These are phyloP conservation scores for Xenentodon cancila DNA, from an alignment of 2,797 vertebrate species.

Conservation along the genomic window DNA sequence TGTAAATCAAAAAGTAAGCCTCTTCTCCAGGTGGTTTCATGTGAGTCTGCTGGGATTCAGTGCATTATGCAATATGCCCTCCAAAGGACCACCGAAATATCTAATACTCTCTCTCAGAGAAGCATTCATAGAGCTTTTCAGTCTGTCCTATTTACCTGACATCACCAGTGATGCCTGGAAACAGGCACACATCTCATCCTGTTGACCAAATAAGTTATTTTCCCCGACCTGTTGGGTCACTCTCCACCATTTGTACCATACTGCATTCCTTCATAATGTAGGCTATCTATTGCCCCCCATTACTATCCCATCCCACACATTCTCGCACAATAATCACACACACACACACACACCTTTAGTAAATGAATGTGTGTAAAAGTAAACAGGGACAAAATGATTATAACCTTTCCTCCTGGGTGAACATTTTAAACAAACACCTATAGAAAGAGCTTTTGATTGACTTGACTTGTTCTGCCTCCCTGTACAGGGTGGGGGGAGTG, in stretches of 20 bases:
- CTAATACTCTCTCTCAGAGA: no score
- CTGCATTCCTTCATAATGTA: slow-evolving; percentile 42
- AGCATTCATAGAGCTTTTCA: no score
- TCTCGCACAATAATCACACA: neutral
- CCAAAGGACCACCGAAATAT: no score
- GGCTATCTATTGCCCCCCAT: slow-evolving; percentile 38
- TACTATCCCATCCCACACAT: neutral
- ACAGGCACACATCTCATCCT: neutral
- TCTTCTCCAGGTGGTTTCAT: no score
- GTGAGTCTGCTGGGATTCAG: no score
- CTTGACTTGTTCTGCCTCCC: slow-evolving; percentile 45
- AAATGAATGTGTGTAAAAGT: slow-evolving; percentile 5
- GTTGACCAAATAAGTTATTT: slow-evolving; percentile 7
- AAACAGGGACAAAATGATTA: slow-evolving; percentile 54
- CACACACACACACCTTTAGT: neutral
- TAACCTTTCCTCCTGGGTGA: slow-evolving; percentile 61
- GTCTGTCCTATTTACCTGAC: no score
- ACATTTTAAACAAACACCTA: slow-evolving; percentile 81
- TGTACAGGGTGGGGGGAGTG: slow-evolving; percentile 74
- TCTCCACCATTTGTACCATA: slow-evolving; percentile 6
- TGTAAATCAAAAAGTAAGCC: no score
- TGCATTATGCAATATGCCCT: no score
- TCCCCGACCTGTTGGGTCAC: slow-evolving; percentile 8
- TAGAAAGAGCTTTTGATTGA: slow-evolving; percentile 64
- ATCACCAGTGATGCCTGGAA: neutral